A percentile compares a stretch with the other conserved stretches of the same genome.
These are phyloP conservation scores for Tetrapedia diversipes DNA, from an alignment of 2,888 invertebrate species.

Conservation along the genomic window DNA sequence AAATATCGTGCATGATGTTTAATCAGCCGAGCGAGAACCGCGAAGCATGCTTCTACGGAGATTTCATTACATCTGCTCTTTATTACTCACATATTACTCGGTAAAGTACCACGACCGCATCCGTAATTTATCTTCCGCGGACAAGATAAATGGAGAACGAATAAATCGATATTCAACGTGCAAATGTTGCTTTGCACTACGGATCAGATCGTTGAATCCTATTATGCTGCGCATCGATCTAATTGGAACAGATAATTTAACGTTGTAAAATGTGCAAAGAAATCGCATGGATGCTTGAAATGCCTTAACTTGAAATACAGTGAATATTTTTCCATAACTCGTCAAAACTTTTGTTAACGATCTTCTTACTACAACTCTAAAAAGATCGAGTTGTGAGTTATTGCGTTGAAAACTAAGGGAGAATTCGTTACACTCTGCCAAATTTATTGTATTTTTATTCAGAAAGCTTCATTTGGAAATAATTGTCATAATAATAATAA, in stretches of 20 bases:
- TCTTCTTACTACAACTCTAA: no score
- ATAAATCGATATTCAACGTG: constrained; percentile 29
- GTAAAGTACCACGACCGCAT: constrained; percentile 38
- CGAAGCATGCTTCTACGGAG: constrained; percentile 22
- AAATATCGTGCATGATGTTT: constrained; percentile 37
- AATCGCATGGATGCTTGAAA: background rate
- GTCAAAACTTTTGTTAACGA: no score
- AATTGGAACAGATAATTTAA: constrained; percentile 29
- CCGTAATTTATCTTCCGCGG: constrained; percentile 46
- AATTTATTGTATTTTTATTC: no score
- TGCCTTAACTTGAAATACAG: constrained; percentile 8
- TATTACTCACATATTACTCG: constrained; percentile 45
- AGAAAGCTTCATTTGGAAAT: no score
- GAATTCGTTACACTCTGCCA: no score
- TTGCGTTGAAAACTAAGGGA: no score
- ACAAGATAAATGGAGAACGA: constrained; percentile 31
- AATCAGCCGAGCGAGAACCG: constrained; percentile 33
- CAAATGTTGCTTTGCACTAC: constrained; percentile 22
- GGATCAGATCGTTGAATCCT: constrained; percentile 16
- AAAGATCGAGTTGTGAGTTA: no score
- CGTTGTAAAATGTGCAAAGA: background rate
- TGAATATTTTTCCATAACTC: no score
- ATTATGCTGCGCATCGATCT: constrained; percentile 1
- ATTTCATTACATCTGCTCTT: constrained; percentile 53
- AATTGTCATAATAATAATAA: no score